These are phyloP conservation scores for Etia nguti DNA, from an alignment of 2,113 vertebrate genomes.

Conservation along the genomic window DNA sequence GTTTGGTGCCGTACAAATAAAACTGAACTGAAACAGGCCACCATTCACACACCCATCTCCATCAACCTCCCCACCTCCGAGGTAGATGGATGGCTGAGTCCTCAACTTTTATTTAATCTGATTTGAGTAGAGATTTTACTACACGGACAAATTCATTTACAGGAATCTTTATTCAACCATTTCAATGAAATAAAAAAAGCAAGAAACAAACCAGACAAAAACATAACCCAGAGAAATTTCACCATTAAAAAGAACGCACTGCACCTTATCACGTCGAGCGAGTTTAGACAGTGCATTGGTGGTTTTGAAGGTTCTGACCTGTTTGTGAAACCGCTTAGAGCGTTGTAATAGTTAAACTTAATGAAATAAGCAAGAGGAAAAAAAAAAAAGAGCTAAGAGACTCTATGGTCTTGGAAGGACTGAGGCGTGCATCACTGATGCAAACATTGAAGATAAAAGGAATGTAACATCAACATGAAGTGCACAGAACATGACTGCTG, in stretches of 20 bases:
- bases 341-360: background rate
- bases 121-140: background rate
- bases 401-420: background rate
- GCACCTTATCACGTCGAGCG: background rate
- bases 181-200: constrained; percentile 45
- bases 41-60: background rate
- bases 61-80: background rate
- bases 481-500: constrained; percentile 14
- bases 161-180: constrained; percentile 60
- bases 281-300: background rate
- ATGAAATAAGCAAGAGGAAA: background rate
- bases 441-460: constrained; percentile 41
- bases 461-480: constrained; percentile 58
- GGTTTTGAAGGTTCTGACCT: constrained; percentile 10
- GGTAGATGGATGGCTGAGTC: background rate
- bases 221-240: constrained; percentile 45
- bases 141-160: background rate
- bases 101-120: background rate
- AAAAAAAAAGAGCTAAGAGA: background rate
- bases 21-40: background rate
- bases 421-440: constrained; percentile 29
- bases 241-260: constrained; percentile 47
- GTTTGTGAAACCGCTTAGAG: constrained; percentile 13
- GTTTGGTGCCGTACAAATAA: background rate
- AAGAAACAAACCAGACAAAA: background rate